These are phyloP conservation scores for Urocyon cinereoargenteus DNA, from an alignment of 2,797 vertebrate species.

Conservation along the genomic window DNA sequence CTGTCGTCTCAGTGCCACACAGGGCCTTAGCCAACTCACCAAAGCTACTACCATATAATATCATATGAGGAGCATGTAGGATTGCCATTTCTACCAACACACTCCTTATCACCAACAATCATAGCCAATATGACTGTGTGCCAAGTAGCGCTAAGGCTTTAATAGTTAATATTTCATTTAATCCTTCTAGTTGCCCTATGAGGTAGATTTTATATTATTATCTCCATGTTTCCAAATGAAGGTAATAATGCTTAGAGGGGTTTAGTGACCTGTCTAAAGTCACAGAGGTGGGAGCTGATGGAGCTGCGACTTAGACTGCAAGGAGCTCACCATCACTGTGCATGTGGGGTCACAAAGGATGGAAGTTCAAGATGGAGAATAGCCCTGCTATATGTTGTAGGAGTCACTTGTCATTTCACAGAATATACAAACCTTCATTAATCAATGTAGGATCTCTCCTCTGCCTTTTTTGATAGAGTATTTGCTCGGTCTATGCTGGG, in stretches of 20 bases:
- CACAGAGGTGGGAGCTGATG: background rate
- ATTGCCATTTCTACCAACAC: background rate
- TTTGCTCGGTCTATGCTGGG: background rate
- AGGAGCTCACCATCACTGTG: background rate
- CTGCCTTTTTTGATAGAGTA: background rate
- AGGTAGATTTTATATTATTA: background rate
- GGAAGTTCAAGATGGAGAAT: background rate
- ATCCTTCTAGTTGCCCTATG: background rate
- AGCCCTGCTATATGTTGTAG: background rate
- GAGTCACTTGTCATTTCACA: background rate
- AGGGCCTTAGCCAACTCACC: background rate
- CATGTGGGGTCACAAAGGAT: background rate
- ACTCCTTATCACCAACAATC: background rate
- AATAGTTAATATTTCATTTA: background rate
- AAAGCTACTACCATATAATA: background rate
- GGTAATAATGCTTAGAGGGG: background rate
- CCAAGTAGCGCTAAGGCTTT: background rate
- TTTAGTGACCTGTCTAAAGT: background rate
- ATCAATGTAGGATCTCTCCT: background rate
- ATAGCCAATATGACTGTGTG: background rate
- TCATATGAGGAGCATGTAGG: background rate
- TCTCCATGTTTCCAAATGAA: constrained; percentile 6
- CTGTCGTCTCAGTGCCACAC: background rate
- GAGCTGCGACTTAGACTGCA: background rate
- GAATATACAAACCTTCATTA: background rate